Conservation (phyloP, 2,888 invertebrate genomes). For the Chrysolina americana region DNA sequence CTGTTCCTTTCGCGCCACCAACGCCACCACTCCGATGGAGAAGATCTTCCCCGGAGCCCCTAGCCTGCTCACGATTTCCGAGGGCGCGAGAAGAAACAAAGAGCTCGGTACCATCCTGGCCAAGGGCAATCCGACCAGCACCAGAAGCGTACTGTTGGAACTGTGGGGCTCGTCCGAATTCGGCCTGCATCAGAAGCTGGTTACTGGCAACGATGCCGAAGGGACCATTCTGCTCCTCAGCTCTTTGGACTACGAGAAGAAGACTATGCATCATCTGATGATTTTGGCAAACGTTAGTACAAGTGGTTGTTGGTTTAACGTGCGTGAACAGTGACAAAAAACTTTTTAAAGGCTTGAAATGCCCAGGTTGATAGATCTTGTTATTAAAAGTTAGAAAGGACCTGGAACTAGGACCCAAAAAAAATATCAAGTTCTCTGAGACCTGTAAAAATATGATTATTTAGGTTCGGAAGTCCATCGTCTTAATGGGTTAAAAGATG, state of each 20-base stretch:
- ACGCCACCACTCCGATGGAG: conserved; percentile 87
- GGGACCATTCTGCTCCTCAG: conserved; percentile 85
- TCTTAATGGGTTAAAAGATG: too few species aligned
- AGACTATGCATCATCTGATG: conserved; percentile 90
- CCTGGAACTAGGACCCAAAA: too few species aligned
- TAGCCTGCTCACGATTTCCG: conserved; percentile 66
- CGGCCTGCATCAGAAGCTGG: conserved; percentile 83
- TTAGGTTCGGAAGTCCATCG: too few species aligned
- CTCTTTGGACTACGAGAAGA: conserved; percentile 89
- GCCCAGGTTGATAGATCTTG: too few species aligned
- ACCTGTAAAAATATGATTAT: too few species aligned
- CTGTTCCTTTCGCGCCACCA: conserved; percentile 84
- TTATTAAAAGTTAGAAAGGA: too few species aligned
- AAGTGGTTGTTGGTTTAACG: not conserved
- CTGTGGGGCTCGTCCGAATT: conserved; percentile 86
- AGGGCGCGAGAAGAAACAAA: conserved; percentile 75
- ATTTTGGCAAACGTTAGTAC: conserved; percentile 87
- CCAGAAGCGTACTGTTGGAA: conserved; percentile 72
- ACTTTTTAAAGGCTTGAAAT: too few species aligned
- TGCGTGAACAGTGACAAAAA: too few species aligned
- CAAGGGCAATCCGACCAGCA: conserved; percentile 79
- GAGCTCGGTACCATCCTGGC: conserved; percentile 86
- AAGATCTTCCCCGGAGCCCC: conserved; percentile 85
- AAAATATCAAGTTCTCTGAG: too few species aligned
- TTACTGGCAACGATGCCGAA: conserved; percentile 83